Conservation (phyloP, 1,140 invertebrate genomes). For the Drosophila takahashii region DNA sequence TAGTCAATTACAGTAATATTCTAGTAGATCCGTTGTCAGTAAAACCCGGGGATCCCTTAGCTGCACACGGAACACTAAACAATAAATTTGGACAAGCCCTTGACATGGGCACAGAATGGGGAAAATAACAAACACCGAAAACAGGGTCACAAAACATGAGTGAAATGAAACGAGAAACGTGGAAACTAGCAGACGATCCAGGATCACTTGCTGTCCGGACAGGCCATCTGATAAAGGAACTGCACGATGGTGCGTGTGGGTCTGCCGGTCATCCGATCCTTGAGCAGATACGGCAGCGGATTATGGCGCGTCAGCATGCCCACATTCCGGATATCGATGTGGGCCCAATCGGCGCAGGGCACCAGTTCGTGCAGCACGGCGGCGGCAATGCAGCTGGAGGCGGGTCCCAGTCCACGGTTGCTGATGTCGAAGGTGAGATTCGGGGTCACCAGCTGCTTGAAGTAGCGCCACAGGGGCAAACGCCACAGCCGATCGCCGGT, state of each 20-base stretch:
- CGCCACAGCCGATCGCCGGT: slow-evolving; percentile 96
- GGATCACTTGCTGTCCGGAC: slow-evolving; percentile 76
- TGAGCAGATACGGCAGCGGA: slow-evolving; percentile 87
- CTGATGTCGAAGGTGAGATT: slow-evolving; percentile 86
- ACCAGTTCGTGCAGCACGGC: slow-evolving; percentile 90
- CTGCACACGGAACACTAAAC: slow-evolving; percentile 9
- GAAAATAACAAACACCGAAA: not conserved
- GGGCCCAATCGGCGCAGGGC: slow-evolving; percentile 87
- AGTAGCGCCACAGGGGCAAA: slow-evolving; percentile 94
- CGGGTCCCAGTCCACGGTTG: slow-evolving; percentile 87
- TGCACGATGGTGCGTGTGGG: slow-evolving; percentile 88
- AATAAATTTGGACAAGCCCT: slow-evolving; percentile 21
- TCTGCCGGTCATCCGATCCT: slow-evolving; percentile 86
- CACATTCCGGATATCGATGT: slow-evolving; percentile 90
- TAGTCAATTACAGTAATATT: not conserved
- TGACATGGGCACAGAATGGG: not conserved
- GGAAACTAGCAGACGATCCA: slow-evolving; percentile 1
- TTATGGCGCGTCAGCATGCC: slow-evolving; percentile 86
- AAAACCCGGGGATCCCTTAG: not conserved
- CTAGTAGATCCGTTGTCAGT: not conserved
- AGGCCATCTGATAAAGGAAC: slow-evolving; percentile 86
- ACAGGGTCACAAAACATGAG: not conserved
- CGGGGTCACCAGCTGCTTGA: slow-evolving; percentile 89
- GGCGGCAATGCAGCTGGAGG: slow-evolving; percentile 88
- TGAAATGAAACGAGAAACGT: slow-evolving; percentile 11